Evolutionary conservation across 1,140 invertebrate genomes (phyloP), one percentile per base, ranked within the genome.

Genomic region (Drosophila ironensis): DNA sequence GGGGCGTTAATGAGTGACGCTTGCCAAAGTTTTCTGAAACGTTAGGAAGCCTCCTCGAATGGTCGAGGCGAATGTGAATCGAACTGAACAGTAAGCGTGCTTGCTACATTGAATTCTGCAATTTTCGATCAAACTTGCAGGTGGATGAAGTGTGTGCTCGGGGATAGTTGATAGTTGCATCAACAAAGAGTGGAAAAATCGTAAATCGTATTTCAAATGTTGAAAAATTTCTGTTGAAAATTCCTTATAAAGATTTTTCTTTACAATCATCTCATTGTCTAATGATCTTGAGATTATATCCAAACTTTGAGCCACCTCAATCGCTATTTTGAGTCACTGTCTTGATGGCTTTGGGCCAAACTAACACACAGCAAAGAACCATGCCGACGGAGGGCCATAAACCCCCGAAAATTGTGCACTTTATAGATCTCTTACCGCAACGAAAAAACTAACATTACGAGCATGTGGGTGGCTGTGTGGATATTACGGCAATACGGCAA

Each of bases 351-450:
- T n/a, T n/a, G n/a, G n/a, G n/a, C n/a, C n/a, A n/a, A n/a, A n/a
- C n/a, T n/a, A n/a, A n/a, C n/a, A n/a, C n/a, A n/a, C n/a, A n/a
- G n/a, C n/a, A n/a, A 33, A 33, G 11, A 33, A n/a, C 9, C 17
- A 12, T 1, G 14, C 56, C 33, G 41, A 47, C 17, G 28, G 17
- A n/a, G 19, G 11, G 37, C 25, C 27, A 69, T 78, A 63, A 80
- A 69, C 61, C 22, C 24, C 12, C 16, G n/a, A 11, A 57, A 24
- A 54, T 40, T 69, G 50, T 78, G 61, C 74, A 69, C 63, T 78
- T 78, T 80, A 80, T 78, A 51, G 75, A 64, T 63, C 56, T 40
- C 56, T 47, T 47, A 61, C 25, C 40, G 41, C 40, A 17, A 22
- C 17, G 27, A 33, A 12, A 30, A 40, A 28, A 44, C 28, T 30